phyloP scores from a whole-genome alignment of 1,140 invertebrate genomes.

The Aphis gossypii region DNA sequence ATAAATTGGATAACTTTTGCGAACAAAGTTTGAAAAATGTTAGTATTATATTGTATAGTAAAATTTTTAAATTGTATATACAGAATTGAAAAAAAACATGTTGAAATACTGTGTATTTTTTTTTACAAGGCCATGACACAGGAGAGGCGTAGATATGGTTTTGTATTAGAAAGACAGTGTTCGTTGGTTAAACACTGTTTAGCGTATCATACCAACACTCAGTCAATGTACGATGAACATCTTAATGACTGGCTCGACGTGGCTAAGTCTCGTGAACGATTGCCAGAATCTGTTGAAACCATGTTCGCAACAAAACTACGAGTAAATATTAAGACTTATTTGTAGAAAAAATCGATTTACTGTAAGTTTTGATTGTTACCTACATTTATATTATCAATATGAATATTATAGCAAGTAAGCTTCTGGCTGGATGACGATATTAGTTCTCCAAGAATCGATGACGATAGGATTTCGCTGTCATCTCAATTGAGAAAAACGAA shows the following conservation, averaged over 20 bases:
- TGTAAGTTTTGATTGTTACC: background rate
- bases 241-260: slow-evolving; percentile 89
- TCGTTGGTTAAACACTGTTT: slow-evolving; percentile 91
- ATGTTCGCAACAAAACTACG: slow-evolving; percentile 80
- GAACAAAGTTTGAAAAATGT: slow-evolving; percentile 91
- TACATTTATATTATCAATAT: background rate
- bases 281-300: slow-evolving; percentile 81
- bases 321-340: slow-evolving; percentile 65
- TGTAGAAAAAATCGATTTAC: background rate
- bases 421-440: slow-evolving; percentile 78
- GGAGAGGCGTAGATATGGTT: slow-evolving; percentile 90
- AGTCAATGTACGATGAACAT: slow-evolving; percentile 78
- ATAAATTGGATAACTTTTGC: slow-evolving; percentile 87
- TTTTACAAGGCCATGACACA: slow-evolving; percentile 85
- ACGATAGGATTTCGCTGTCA: slow-evolving; percentile 70
- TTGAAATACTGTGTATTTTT: background rate
- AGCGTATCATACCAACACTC: slow-evolving; percentile 82
- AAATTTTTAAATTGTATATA: background rate
- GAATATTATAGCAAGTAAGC: slow-evolving; percentile 70
- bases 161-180: slow-evolving; percentile 89
- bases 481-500: slow-evolving; percentile 84
- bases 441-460: slow-evolving; percentile 70
- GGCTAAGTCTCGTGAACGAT: slow-evolving; percentile 81
- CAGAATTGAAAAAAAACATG: background rate
- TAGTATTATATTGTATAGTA: slow-evolving; percentile 65